Conservation (phyloP, 2,113 vertebrate genomes). For the Butorides virescens region DNA sequence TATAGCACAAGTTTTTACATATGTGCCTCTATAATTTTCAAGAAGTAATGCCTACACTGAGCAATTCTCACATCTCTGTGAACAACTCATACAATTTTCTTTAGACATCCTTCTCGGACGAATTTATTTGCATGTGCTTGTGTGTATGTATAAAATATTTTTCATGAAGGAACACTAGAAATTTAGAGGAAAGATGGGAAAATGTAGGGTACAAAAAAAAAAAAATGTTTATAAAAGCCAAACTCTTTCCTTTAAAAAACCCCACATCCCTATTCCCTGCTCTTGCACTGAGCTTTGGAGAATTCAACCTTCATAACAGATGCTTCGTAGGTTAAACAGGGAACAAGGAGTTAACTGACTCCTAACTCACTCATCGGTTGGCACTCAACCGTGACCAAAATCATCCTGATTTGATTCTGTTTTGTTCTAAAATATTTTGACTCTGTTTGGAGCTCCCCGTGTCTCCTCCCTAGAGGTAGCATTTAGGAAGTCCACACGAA, state of each 20-base stretch:
- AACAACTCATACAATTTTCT: not conserved
- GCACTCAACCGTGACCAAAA: not conserved
- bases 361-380: rapidly evolving
- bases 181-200: not conserved
- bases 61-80: not conserved
- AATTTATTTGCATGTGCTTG: not conserved
- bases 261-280: not conserved
- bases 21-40: not conserved
- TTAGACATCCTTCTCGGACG: not conserved
- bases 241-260: not conserved
- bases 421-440: not conserved
- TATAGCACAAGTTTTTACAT: not conserved
- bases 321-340: not conserved
- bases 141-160: not conserved
- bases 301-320: not conserved
- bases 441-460: not conserved
- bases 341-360: not conserved
- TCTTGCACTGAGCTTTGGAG: not conserved
- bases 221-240: not conserved
- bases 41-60: not conserved
- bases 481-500: not conserved
- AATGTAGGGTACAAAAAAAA: not conserved
- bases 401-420: not conserved
- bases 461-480: not conserved
- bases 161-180: not conserved